Evolutionary conservation across 2,797 vertebrate species (phyloP).

Genomic region (Rhinogobio ventralis): DNA sequence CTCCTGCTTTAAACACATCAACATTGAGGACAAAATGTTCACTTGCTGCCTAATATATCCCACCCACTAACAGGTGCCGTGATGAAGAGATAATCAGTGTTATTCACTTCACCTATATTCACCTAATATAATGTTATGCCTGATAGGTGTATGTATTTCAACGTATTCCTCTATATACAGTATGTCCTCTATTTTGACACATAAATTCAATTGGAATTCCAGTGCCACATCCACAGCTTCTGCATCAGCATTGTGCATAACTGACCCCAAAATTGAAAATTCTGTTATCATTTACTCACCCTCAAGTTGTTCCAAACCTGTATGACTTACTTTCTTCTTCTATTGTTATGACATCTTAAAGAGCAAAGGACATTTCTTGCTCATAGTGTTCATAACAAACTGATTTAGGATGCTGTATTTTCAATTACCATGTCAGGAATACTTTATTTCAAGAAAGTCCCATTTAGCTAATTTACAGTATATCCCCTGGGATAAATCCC

Average conservation of each 20-base stretch:
- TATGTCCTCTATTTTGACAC: not conserved
- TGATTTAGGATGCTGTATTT: conserved; percentile 19
- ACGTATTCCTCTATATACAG: not conserved
- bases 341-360: conserved; percentile 14
- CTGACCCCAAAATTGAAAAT: not conserved
- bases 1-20: no score
- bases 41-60: no score
- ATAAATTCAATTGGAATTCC: not conserved
- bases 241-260: no score
- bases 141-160: not conserved
- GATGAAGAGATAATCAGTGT: no score
- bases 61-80: no score
- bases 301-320: not conserved
- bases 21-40: no score
- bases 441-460: not conserved
- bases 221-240: not conserved
- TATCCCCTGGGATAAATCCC: not conserved
- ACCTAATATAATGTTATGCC: no score
- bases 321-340: not conserved
- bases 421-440: not conserved
- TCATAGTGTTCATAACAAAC: not conserved
- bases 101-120: no score
- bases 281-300: not conserved
- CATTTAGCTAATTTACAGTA: not conserved
- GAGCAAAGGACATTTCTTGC: not conserved